Percentiles rank a stretch among this genome's conserved stretches.
Evolutionary conservation across 2,888 invertebrate genomes (phyloP).

Genomic region (Pegoplata infirma): DNA sequence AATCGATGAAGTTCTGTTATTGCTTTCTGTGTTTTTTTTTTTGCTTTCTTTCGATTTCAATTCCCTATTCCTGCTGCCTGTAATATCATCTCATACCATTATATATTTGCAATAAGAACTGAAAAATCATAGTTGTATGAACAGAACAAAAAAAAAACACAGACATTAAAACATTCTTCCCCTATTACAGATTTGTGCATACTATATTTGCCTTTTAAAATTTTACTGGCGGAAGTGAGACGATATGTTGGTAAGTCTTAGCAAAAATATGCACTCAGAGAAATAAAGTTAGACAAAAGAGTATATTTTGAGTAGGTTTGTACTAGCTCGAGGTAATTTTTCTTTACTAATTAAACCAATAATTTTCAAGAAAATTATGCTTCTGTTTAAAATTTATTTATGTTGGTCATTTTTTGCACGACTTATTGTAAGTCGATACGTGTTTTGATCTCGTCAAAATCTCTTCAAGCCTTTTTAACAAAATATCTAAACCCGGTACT

Average conservation of each 20-base stretch:
- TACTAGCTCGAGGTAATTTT: too few species aligned
- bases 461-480: too few species aligned
- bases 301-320: too few species aligned
- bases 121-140: not conserved
- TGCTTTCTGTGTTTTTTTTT: constrained; percentile 6
- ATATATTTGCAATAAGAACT: not conserved
- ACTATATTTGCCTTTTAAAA: constrained; percentile 1
- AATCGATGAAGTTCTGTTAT: constrained; percentile 61
- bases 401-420: too few species aligned
- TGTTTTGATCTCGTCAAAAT: too few species aligned
- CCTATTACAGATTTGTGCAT: not conserved
- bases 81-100: not conserved
- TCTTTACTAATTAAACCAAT: too few species aligned
- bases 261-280: constrained; percentile 21
- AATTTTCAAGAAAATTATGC: too few species aligned
- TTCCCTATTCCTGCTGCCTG: not conserved
- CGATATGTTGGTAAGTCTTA: constrained; percentile 27
- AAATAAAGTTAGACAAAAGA: constrained; percentile 49
- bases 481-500: too few species aligned
- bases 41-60: not conserved
- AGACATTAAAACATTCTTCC: constrained; percentile 15
- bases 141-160: too few species aligned
- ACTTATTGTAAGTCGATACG: too few species aligned
- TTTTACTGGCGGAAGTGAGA: constrained; percentile 57
- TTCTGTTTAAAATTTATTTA: too few species aligned